Evolutionary conservation across 1,140 invertebrate species (phyloP), one percentile per base, ranked within the genome.

Genomic region (Cydia fagiglandana): DNA sequence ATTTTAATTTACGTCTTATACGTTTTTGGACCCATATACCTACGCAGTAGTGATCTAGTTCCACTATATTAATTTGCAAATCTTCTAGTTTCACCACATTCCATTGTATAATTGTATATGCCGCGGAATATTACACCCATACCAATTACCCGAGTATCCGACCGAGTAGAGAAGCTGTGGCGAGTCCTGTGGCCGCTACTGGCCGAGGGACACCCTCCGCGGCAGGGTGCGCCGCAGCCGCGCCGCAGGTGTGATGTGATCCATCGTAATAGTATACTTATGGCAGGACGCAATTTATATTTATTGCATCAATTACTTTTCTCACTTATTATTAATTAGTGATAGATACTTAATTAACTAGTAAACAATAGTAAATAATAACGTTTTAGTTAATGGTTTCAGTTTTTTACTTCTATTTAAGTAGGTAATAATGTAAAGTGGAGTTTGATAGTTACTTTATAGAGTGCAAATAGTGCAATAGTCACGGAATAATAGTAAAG

Each of bases 71-170:
- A 78, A 79, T 86, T 85, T 86, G 76, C 75, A 81, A 85, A 86
- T 88, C 87, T 83, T 87, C 86, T 89, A 85, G 89, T 89, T 87
- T 88, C 87, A 70, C 88, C 74, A 83, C 89, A 91, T 91, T 91
- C 88, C 85, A 74, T 73, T 50, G 47, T 64, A 75, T 88, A 90
- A 91, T 91, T 89, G 80, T 86, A 47, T 88, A 84, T 86, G 75
- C 81, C 76, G 79, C 74, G 83, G 84, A 85, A 90, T 86, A 84
- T 79, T 76, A 80, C 82, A 84, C 83, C 79, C 78, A 86, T 82
- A 82, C 77, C 74, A 83, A 83, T 86, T 84, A 87, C 75, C 70
- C 66, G 74, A 61, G 20, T 12, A 75, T 50, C 45, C 61, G 50
- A 30, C 30, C 24, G 15, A 41, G 34, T 70, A 41, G 9, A 41